A percentile compares a stretch with the other conserved stretches of the same genome.
These are phyloP conservation scores for Hetaerina americana DNA, from an alignment of 1,140 invertebrate genomes.

Conservation along the genomic window DNA sequence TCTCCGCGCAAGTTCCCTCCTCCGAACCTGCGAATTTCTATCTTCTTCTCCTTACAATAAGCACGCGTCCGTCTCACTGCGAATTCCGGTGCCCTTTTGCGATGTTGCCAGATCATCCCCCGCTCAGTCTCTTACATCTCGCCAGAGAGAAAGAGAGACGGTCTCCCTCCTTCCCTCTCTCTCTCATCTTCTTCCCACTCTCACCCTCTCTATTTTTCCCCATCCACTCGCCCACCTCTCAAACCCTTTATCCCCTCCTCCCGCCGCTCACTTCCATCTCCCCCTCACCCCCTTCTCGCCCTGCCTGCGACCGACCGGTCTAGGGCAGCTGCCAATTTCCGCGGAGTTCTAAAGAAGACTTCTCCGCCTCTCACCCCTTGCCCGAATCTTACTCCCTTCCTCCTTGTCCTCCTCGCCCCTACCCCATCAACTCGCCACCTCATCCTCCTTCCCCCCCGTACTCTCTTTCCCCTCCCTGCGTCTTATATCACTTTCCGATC, in stretches of 20 bases:
- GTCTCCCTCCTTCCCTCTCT: too few relatives aligned
- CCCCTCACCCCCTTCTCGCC: background rate
- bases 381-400: background rate
- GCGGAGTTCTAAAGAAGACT: background rate
- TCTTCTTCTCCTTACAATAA: background rate
- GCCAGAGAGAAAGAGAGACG: background rate
- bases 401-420: background rate
- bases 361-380: background rate
- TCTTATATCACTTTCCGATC: too few relatives aligned
- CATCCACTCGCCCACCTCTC: too few relatives aligned
- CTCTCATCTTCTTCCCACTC: too few relatives aligned
- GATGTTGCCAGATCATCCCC: background rate
- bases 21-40: too few relatives aligned
- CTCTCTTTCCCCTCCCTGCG: background rate
- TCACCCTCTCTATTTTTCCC: too few relatives aligned
- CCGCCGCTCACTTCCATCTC: too few relatives aligned
- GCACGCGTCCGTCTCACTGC: background rate
- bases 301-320: background rate
- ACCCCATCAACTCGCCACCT: background rate
- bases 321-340: background rate
- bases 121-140: background rate
- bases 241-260: too few relatives aligned
- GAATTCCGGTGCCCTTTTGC: background rate
- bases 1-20: too few relatives aligned
- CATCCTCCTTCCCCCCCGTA: background rate